Conservation (phyloP, 2,113 vertebrate genomes). For the Phoxinus phoxinus region DNA sequence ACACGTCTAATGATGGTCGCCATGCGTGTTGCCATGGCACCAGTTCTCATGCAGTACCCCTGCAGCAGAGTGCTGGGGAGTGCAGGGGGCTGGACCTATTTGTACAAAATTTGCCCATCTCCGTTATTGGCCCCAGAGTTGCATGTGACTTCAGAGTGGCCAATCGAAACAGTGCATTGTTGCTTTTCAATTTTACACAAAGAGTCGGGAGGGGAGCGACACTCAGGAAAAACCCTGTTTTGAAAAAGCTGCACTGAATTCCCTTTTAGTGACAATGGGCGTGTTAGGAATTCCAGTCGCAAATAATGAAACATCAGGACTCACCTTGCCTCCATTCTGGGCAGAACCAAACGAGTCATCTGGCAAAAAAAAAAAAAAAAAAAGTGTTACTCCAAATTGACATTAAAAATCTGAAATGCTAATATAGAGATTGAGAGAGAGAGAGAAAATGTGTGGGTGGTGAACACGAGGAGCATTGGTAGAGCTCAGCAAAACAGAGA, state of each 20-base stretch:
- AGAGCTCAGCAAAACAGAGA: slow-evolving; percentile 77
- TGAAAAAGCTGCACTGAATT: slow-evolving; percentile 3
- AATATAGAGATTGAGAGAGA: slow-evolving; percentile 23
- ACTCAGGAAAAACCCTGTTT: background rate
- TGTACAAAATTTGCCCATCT: slow-evolving; percentile 70
- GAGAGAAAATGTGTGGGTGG: slow-evolving; percentile 67
- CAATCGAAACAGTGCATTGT: slow-evolving; percentile 71
- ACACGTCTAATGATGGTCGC: slow-evolving; percentile 47
- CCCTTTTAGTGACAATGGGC: background rate
- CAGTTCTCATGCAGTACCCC: slow-evolving; percentile 59
- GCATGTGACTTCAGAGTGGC: slow-evolving; percentile 60
- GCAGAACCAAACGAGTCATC: slow-evolving; percentile 96
- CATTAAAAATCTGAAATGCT: slow-evolving; percentile 37
- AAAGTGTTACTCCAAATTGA: background rate
- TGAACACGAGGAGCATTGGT: slow-evolving; percentile 75
- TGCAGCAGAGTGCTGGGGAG: slow-evolving; percentile 73
- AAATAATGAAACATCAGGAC: slow-evolving; percentile 49
- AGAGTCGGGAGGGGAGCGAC: slow-evolving; percentile 60
- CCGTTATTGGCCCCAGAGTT: slow-evolving; percentile 66
- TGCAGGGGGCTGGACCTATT: slow-evolving; percentile 64
- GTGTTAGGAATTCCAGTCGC: background rate
- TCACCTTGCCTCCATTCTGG: slow-evolving; percentile 94
- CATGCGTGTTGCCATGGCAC: slow-evolving; percentile 78
- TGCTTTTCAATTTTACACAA: slow-evolving; percentile 72
- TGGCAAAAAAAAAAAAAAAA: slow-evolving; percentile 55